A percentile compares a stretch with the other conserved stretches of the same genome.
These are phyloP conservation scores for Acronicta leporina DNA, from an alignment of 2,888 invertebrate species.

Conservation along the genomic window DNA sequence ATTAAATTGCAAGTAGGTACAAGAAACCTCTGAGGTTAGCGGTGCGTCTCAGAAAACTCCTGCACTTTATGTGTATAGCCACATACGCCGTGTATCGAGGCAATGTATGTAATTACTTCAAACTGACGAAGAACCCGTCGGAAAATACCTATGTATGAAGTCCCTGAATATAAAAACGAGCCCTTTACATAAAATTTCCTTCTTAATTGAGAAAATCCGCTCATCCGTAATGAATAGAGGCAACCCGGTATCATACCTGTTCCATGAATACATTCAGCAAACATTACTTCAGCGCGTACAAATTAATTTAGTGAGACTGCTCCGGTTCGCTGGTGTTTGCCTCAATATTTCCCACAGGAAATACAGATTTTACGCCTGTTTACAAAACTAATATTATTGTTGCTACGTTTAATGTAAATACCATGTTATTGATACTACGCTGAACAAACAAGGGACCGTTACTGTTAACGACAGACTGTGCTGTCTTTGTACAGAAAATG, in stretches of 20 bases:
- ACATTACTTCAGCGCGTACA: constrained; percentile 40
- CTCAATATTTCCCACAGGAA: constrained; percentile 31
- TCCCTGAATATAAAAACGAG: neutral
- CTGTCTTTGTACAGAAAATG: constrained; percentile 11
- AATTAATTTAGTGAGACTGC: constrained; percentile 46
- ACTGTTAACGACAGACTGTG: constrained; percentile 21
- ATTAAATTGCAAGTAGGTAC: too few species aligned
- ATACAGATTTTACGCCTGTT: constrained; percentile 29
- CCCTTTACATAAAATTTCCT: constrained; percentile 20
- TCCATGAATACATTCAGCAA: constrained; percentile 41
- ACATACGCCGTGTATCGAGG: too few species aligned
- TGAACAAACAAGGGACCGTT: constrained; percentile 11
- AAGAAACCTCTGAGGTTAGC: too few species aligned
- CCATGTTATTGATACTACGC: constrained; percentile 29
- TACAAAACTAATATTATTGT: constrained; percentile 35
- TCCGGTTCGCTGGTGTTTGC: constrained; percentile 31
- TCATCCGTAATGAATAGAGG: constrained; percentile 17
- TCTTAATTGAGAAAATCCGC: constrained; percentile 5
- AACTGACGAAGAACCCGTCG: neutral
- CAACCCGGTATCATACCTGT: constrained; percentile 23
- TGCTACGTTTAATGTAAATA: constrained; percentile 20
- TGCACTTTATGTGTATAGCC: too few species aligned
- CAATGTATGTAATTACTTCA: too few species aligned
- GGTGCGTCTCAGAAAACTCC: too few species aligned
- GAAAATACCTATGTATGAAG: neutral